These are phyloP conservation scores for Pipra filicauda DNA, from an alignment of 2,113 vertebrate species.

Conservation along the genomic window DNA sequence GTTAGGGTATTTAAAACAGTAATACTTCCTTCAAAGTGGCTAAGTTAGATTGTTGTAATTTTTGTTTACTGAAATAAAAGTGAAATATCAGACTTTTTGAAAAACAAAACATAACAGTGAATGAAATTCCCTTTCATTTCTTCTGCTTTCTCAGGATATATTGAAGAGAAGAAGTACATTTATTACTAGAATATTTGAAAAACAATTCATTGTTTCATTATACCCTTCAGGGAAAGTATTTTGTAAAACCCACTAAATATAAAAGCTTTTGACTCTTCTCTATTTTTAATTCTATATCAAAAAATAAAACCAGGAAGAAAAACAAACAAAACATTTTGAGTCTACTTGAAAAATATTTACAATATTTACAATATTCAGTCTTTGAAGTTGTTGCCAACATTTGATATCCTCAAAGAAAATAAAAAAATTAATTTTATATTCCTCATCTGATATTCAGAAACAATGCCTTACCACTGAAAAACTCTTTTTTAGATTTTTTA, in stretches of 20 bases:
- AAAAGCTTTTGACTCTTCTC: background rate
- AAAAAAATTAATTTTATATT: background rate
- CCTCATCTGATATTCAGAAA: background rate
- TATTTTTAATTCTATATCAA: background rate
- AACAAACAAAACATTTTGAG: fast-evolving
- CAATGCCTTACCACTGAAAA: background rate
- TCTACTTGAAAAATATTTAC: background rate
- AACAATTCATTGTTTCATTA: background rate
- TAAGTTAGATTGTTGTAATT: background rate
- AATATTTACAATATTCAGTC: background rate
- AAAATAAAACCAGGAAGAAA: background rate
- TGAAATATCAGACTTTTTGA: background rate
- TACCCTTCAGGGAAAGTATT: background rate
- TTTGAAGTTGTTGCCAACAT: background rate
- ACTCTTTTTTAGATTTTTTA: background rate
- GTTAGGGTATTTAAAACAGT: background rate
- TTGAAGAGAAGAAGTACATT: background rate
- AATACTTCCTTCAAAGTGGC: background rate
- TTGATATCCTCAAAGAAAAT: background rate
- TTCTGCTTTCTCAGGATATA: background rate
- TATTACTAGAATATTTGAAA: background rate
- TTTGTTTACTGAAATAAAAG: background rate
- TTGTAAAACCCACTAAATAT: background rate
- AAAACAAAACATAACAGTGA: background rate
- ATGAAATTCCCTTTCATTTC: background rate